Conservation (phyloP, 2,888 invertebrate species). For the Drosophila histrio region DNA sequence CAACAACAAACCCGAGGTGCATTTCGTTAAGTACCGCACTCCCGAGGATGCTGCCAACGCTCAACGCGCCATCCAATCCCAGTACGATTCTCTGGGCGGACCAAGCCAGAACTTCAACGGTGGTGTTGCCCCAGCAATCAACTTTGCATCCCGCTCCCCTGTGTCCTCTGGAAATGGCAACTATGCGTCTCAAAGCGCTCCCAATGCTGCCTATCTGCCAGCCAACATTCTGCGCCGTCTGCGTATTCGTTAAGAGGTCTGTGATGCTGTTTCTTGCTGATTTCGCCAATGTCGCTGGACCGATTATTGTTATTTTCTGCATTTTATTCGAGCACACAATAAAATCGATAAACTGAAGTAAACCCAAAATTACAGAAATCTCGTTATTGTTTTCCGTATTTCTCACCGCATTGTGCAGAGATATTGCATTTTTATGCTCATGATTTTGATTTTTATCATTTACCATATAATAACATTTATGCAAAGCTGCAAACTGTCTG, state of each 20-base stretch:
- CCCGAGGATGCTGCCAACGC: slow-evolving; percentile 80
- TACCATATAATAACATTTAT: slow-evolving; percentile 76
- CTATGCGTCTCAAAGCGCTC: slow-evolving; percentile 43
- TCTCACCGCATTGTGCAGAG: slow-evolving; percentile 44
- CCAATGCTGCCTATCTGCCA: slow-evolving; percentile 66
- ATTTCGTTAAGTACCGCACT: slow-evolving; percentile 82
- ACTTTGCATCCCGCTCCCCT: slow-evolving; percentile 74
- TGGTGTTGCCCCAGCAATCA: slow-evolving; percentile 78
- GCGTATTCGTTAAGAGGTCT: slow-evolving; percentile 66
- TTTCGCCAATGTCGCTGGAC: slow-evolving; percentile 49
- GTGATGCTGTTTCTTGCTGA: slow-evolving; percentile 10
- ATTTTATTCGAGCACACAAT: slow-evolving; percentile 55
- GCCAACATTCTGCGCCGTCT: slow-evolving; percentile 75
- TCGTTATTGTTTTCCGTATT: slow-evolving; percentile 39
- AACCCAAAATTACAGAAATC: slow-evolving; percentile 32
- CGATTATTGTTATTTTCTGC: slow-evolving; percentile 56
- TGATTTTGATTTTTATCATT: slow-evolving; percentile 63
- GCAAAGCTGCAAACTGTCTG: slow-evolving; percentile 65
- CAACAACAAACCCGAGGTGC: slow-evolving; percentile 80
- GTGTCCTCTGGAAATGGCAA: slow-evolving; percentile 22
- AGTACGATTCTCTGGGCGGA: slow-evolving; percentile 77
- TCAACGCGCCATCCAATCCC: slow-evolving; percentile 75
- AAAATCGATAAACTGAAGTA: slow-evolving; percentile 52
- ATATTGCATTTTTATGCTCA: slow-evolving; percentile 72
- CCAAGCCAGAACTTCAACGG: slow-evolving; percentile 70